Percentiles rank a stretch among this genome's conserved stretches.
Evolutionary conservation across 2,797 vertebrate species (phyloP).

Genomic region (Coluber constrictor): DNA sequence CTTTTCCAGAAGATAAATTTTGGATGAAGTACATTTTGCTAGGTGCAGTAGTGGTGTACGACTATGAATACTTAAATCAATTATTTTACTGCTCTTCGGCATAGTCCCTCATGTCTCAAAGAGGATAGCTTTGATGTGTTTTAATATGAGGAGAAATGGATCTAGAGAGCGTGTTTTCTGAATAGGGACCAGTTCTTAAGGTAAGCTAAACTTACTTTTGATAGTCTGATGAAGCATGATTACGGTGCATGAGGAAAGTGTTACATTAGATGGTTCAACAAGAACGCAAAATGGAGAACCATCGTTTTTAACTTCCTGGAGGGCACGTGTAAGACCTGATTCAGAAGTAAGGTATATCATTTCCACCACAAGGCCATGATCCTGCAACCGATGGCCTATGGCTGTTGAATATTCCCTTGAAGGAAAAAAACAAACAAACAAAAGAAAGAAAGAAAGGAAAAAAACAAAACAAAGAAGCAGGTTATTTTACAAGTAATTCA

Average conservation of each 20-base stretch:
- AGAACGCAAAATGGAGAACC: conserved; percentile 82
- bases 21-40: conserved; percentile 6
- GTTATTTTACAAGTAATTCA: conserved; percentile 44
- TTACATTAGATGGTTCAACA: conserved; percentile 77
- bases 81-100: background rate
- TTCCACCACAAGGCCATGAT: conserved; percentile 79
- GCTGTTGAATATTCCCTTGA: conserved; percentile 81
- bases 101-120: background rate
- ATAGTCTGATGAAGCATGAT: conserved; percentile 82
- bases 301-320: conserved; percentile 80
- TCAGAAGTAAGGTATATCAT: conserved; percentile 78
- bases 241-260: conserved; percentile 78
- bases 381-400: conserved; percentile 78
- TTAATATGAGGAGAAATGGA: conserved; percentile 44
- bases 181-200: conserved; percentile 29
- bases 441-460: conserved; percentile 51
- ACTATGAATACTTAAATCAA: background rate
- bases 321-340: conserved; percentile 72
- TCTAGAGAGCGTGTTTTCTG: conserved; percentile 10
- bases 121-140: background rate
- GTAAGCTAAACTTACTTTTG: conserved; percentile 79
- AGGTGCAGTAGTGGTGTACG: background rate
- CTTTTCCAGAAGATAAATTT: background rate
- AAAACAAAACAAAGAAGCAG: conserved; percentile 26
- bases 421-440: conserved; percentile 51